Evolutionary conservation across 1,140 invertebrate genomes (phyloP).

Genomic region (Oncopeltus fasciatus): DNA sequence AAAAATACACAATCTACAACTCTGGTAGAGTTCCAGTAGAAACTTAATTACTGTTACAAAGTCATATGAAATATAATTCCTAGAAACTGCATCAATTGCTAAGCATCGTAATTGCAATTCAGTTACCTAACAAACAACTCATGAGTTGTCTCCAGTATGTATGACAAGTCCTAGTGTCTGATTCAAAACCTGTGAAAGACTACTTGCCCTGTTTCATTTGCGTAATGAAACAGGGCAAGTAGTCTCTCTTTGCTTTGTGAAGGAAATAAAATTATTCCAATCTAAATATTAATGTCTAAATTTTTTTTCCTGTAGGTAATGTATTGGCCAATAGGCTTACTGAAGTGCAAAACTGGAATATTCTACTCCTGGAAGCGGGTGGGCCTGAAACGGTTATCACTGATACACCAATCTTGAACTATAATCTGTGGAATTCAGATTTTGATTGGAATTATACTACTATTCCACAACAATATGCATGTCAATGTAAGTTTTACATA

Average conservation of each 20-base stretch:
- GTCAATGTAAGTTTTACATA: conserved; percentile 4
- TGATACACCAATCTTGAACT: conserved; percentile 67
- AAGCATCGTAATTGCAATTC: too few species aligned
- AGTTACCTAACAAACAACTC: too few species aligned
- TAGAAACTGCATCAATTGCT: too few species aligned
- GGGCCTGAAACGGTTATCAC: conserved; percentile 78
- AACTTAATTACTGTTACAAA: too few species aligned
- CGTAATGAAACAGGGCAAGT: neutral
- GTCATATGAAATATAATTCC: too few species aligned
- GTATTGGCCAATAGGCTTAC: conserved; percentile 74
- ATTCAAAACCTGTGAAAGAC: neutral
- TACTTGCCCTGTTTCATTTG: neutral
- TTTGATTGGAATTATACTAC: conserved; percentile 17
- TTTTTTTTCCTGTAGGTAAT: conserved; percentile 51
- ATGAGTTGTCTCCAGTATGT: neutral
- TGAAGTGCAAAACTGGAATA: conserved; percentile 61
- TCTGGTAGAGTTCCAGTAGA: too few species aligned
- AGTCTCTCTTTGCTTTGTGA: neutral
- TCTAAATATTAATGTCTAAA: neutral
- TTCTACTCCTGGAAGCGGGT: conserved; percentile 76
- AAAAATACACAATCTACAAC: too few species aligned
- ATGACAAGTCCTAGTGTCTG: neutral
- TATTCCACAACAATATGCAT: conserved; percentile 12
- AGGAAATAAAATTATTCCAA: conserved; percentile 19
- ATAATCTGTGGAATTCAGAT: neutral